Percentiles rank a stretch among this genome's conserved stretches.
phyloP scores from a whole-genome alignment of 2,888 invertebrate species.

The Pharmacophagus antenor region DNA sequence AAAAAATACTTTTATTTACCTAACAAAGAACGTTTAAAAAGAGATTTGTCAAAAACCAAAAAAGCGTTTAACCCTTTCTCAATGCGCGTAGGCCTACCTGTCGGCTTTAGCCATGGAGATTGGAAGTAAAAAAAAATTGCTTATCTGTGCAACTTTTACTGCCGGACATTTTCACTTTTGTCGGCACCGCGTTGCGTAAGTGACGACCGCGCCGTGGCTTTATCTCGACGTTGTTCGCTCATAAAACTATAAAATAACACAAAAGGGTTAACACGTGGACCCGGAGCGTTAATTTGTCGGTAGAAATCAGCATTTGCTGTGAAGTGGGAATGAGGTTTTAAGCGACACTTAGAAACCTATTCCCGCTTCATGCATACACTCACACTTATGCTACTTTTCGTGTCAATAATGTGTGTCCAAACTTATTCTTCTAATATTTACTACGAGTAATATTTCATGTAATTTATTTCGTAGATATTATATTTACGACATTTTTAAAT shows the following conservation, averaged over 20 bases:
- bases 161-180: conserved; percentile 73
- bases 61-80: conserved; percentile 21
- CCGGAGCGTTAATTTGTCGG: conserved; percentile 70
- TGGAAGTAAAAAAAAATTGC: conserved; percentile 34
- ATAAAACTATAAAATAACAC: conserved; percentile 65
- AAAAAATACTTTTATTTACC: conserved; percentile 8
- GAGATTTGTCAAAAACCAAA: conserved; percentile 20
- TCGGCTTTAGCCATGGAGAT: conserved; percentile 32
- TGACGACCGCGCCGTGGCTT: conserved; percentile 37
- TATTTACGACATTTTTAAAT: too few relatives aligned
- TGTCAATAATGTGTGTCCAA: not conserved
- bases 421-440: not conserved
- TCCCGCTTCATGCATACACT: too few relatives aligned
- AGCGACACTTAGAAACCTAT: not conserved
- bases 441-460: too few relatives aligned
- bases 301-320: conserved; percentile 47
- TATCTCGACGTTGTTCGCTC: conserved; percentile 43
- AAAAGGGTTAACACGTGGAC: conserved; percentile 71
- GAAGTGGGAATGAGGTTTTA: conserved; percentile 25
- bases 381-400: not conserved
- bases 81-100: conserved; percentile 33
- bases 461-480: not conserved
- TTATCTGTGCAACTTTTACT: conserved; percentile 57
- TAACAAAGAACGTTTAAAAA: conserved; percentile 13
- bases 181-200: conserved; percentile 64